phyloP scores from a whole-genome alignment of 2,113 vertebrate genomes.

The Nanorana parkeri region DNA sequence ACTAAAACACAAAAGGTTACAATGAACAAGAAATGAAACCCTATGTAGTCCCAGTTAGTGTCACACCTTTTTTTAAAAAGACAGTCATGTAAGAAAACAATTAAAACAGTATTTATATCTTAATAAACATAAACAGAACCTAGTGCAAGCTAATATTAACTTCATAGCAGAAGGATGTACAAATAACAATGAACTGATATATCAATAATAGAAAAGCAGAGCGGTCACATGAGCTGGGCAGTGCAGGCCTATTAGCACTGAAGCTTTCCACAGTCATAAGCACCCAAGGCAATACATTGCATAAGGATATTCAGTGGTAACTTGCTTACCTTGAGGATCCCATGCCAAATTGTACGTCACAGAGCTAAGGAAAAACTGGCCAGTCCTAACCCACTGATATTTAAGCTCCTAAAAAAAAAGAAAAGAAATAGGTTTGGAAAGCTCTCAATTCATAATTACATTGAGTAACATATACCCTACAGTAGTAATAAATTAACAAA shows the following conservation, averaged over 20 bases:
- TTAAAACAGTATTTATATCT: too few relatives aligned
- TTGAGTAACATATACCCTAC: not conserved
- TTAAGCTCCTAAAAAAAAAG: constrained; percentile 82
- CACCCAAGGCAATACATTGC: not conserved
- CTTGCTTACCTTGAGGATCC: constrained; percentile 94
- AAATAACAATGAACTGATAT: not conserved
- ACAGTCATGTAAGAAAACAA: too few relatives aligned
- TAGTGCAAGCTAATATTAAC: too few relatives aligned
- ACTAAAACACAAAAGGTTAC: too few relatives aligned
- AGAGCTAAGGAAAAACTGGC: constrained; percentile 95
- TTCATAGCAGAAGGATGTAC: too few relatives aligned
- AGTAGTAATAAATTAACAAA: not conserved
- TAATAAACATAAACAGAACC: not conserved
- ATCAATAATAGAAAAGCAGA: constrained; percentile 5
- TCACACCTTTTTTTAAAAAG: too few relatives aligned
- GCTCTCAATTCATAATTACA: not conserved
- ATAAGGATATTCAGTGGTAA: not conserved
- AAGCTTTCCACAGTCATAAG: not conserved
- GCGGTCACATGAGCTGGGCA: not conserved
- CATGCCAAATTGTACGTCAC: constrained; percentile 97
- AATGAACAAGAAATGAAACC: too few relatives aligned
- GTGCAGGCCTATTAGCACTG: not conserved
- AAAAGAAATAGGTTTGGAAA: constrained; percentile 28
- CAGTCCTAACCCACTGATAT: constrained; percentile 98
- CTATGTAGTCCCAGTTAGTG: too few relatives aligned